phyloP scores from a whole-genome alignment of 2,888 invertebrate species.

The Coelopa pilipes region DNA sequence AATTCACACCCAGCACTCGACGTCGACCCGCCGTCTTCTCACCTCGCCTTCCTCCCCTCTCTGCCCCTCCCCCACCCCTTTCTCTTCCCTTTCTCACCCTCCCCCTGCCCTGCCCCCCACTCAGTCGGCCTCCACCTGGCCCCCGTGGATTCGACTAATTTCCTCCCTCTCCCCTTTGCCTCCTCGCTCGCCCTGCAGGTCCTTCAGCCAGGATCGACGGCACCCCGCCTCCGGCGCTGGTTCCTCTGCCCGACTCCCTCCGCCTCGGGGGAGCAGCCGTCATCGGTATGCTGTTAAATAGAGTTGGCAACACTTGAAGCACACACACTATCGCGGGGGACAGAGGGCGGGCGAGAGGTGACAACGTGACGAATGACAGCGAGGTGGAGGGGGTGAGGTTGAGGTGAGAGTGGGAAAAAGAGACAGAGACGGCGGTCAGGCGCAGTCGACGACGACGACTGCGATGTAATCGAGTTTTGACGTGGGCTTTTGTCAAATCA shows the following conservation, averaged over 20 bases:
- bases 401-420: no score
- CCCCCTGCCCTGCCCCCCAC: neutral
- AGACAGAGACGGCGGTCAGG: no score
- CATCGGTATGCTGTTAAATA: constrained; percentile 63
- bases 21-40: neutral
- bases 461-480: constrained; percentile 53
- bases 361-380: no score
- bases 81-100: no score
- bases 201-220: constrained; percentile 14
- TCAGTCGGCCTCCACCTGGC: no score
- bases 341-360: neutral
- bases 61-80: no score
- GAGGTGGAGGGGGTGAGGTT: no score
- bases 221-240: constrained; percentile 40
- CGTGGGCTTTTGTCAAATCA: no score
- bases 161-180: neutral
- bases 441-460: constrained; percentile 43
- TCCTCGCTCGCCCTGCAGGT: neutral
- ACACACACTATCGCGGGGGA: constrained; percentile 42
- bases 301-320: constrained; percentile 64
- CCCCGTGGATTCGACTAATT: constrained; percentile 49
- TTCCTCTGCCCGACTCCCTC: neutral
- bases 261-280: constrained; percentile 44
- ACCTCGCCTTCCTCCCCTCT: no score
- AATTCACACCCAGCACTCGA: constrained; percentile 52